Base-by-base conservation (phyloP, 2,797 vertebrate species). In the Antrozous pallidus region DNA sequence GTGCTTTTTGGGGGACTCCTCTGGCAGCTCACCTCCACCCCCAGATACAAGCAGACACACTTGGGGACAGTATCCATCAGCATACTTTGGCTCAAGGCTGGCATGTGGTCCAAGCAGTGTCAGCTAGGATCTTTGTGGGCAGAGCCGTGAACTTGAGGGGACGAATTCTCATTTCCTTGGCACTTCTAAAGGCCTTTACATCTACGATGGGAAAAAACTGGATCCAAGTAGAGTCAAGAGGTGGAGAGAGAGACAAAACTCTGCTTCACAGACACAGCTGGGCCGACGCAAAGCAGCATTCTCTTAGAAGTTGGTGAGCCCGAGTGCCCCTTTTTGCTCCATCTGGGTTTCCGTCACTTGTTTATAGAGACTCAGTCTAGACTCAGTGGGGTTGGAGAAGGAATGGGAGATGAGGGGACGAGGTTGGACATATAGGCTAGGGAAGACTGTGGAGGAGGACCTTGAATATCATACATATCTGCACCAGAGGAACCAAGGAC, bases 61-160 rank as follows among this genome's bases (percentile, higher is more conserved):
- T 5, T 6, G 24, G 38, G 40, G 20, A 24, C 17, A 18, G n/a
- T 0, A 0, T 33, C 65, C 14, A 6, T 51, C 6, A 12, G 65
- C 33, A 31, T 92, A 56, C 20, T 36, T n/a, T 26, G 88, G 4
- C 36, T 71, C 63, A 47, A 31, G 33, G 22, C 14, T 38, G 20
- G 63, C 26, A n/a, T 42, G 26, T 45, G 12, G 9, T 63, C 77
- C 54, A 45, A 24, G 42, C 13, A 69, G 24, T 1, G 2, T 93
- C 61, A 38, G 45, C 4, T 58, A 63, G 42, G 24, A 45, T 20
- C 31, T 83, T 67, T 17, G 28, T 80, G 58, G 47, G 31, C 6
- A 56, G 24, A 58, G 7, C 28, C 8, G 2, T 33, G 49, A 58
- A 54, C 40, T 6, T 5, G 42, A 74, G 31, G 42, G 58, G 36